Evolutionary conservation across 2,888 invertebrate species (phyloP).

Genomic region (Carabus problematicus): DNA sequence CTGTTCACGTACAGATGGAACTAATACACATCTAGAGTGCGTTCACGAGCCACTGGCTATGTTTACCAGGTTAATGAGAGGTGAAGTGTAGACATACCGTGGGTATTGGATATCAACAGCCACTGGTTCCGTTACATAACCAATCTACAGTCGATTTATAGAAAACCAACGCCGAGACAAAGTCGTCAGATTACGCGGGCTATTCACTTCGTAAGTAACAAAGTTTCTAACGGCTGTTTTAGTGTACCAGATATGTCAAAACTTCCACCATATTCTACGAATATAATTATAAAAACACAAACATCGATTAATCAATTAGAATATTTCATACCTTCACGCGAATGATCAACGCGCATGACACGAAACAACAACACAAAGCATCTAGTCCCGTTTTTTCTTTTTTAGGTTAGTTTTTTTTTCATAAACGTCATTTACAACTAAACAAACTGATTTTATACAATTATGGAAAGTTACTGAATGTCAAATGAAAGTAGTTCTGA

Average conservation of each 20-base stretch:
- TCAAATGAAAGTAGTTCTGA: conserved; percentile 3
- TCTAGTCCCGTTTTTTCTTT: neutral
- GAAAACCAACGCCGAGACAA: conserved; percentile 26
- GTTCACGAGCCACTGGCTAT: conserved; percentile 39
- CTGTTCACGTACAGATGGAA: neutral
- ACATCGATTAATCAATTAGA: too few species aligned
- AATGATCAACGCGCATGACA: too few species aligned
- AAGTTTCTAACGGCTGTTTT: neutral
- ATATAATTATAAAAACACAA: too few species aligned
- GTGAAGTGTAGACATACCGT: conserved; percentile 43
- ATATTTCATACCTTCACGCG: too few species aligned
- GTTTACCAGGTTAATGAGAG: conserved; percentile 42
- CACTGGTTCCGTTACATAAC: conserved; percentile 34
- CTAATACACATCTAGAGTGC: too few species aligned
- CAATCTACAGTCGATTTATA: conserved; percentile 30
- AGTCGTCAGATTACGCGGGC: neutral
- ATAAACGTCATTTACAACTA: neutral
- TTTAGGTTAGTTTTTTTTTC: neutral
- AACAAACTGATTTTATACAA: conserved; percentile 14
- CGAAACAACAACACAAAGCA: too few species aligned
- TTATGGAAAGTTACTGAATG: conserved; percentile 21
- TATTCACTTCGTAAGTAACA: neutral
- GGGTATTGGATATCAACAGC: conserved; percentile 37
- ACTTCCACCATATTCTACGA: too few species aligned
- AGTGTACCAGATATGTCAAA: too few species aligned